Conservation (phyloP, 2,113 vertebrate species). For the Cololabis saira region DNA sequence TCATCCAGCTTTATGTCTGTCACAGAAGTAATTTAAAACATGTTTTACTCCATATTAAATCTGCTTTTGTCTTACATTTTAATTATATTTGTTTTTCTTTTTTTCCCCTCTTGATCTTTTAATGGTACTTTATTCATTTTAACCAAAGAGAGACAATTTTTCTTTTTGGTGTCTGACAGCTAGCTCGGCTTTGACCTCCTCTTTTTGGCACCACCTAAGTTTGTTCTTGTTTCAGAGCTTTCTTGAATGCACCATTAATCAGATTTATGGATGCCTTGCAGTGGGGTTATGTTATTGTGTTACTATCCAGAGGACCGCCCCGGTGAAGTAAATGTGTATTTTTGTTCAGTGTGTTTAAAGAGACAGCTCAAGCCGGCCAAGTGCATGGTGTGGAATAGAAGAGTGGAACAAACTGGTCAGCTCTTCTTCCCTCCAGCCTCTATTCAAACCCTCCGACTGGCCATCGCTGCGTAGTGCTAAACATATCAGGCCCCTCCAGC, state of each 20-base stretch:
- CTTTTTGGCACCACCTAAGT: conserved; percentile 21
- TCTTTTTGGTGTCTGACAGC: conserved; percentile 26
- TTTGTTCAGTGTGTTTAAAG: conserved; percentile 62
- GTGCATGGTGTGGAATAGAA: conserved; percentile 27
- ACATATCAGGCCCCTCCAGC: background rate
- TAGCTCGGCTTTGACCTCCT: conserved; percentile 23
- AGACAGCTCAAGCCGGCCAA: conserved; percentile 51
- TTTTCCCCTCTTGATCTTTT: conserved; percentile 10
- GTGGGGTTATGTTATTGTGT: conserved; percentile 58
- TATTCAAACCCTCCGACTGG: conserved; percentile 8
- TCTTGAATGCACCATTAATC: conserved; percentile 38
- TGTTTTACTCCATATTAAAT: background rate
- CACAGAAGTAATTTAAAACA: too few species aligned
- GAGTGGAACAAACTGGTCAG: conserved; percentile 76
- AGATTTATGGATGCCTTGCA: conserved; percentile 55
- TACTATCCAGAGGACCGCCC: conserved; percentile 46
- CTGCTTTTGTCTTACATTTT: background rate
- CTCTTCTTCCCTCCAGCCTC: conserved; percentile 53
- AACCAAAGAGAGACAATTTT: conserved; percentile 40
- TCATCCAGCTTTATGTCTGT: too few species aligned
- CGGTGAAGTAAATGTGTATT: conserved; percentile 66
- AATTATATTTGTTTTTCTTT: background rate
- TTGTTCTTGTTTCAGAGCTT: conserved; percentile 29
- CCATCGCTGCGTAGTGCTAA: conserved; percentile 42
- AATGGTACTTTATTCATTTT: conserved; percentile 42